A percentile compares a stretch with the other conserved stretches of the same genome.
Conservation (phyloP, 2,113 vertebrate genomes). For the Charina bottae region DNA sequence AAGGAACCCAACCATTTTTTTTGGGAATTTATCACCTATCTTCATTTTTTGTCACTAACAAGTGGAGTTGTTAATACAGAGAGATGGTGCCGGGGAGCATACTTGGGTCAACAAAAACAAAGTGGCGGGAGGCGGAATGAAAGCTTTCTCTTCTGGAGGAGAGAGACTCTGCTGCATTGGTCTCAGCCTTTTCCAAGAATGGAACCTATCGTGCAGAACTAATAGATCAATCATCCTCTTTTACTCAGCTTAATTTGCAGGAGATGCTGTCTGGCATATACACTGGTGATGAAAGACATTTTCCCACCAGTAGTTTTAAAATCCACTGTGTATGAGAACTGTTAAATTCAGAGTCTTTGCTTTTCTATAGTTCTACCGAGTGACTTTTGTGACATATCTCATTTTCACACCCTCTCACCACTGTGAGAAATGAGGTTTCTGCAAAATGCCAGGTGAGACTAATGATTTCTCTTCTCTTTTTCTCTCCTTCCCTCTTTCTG, state of each 20-base stretch:
- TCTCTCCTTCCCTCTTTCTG: conserved; percentile 1
- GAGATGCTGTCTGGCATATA: not conserved
- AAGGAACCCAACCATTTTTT: not conserved
- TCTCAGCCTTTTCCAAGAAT: conserved; percentile 16
- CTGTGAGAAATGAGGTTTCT: conserved; percentile 19
- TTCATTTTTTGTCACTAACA: conserved; percentile 13
- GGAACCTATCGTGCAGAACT: conserved; percentile 19
- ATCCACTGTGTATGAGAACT: accelerated
- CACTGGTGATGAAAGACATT: conserved; percentile 5
- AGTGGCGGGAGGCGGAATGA: not conserved
- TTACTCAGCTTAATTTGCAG: conserved; percentile 23
- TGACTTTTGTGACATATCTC: conserved; percentile 11
- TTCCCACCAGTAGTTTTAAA: not conserved
- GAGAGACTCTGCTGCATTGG: not conserved
- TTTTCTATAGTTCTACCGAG: conserved; percentile 12
- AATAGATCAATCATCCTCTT: not conserved
- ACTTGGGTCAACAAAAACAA: not conserved
- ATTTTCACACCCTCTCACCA: not conserved
- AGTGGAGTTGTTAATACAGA: conserved; percentile 27
- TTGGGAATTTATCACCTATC: not conserved
- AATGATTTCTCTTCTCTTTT: conserved; percentile 19
- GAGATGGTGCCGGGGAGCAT: not conserved
- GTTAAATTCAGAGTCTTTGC: not conserved
- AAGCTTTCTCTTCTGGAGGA: not conserved
- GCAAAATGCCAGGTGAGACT: conserved; percentile 16